Evolutionary conservation across 2,888 invertebrate genomes (phyloP).

Genomic region (Cylindroiulus punctatus): DNA sequence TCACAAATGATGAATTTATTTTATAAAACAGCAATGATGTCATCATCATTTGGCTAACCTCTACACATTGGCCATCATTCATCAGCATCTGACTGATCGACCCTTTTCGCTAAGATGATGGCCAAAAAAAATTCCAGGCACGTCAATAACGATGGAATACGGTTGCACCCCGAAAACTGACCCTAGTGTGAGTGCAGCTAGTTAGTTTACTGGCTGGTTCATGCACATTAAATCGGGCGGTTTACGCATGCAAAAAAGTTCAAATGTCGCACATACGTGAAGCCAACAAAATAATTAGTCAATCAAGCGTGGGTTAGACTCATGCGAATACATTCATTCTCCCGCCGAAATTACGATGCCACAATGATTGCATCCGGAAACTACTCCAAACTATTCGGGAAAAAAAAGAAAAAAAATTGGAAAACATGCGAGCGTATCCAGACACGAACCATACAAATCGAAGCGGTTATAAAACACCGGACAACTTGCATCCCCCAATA

Average conservation of each 20-base stretch:
- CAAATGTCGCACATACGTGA: background rate
- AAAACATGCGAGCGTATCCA: background rate
- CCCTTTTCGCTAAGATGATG: too few relatives aligned
- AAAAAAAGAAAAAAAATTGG: constrained; percentile 59
- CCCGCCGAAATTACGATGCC: background rate
- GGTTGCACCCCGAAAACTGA: too few relatives aligned
- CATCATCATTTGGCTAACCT: too few relatives aligned
- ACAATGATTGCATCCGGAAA: background rate
- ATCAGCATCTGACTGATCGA: too few relatives aligned
- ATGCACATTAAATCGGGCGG: too few relatives aligned
- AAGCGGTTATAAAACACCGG: background rate
- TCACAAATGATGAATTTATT: too few relatives aligned
- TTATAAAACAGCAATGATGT: too few relatives aligned
- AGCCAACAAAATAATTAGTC: background rate
- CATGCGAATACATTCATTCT: background rate
- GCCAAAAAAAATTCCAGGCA: too few relatives aligned
- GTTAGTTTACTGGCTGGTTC: background rate
- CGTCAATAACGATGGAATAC: too few relatives aligned
- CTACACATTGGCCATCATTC: too few relatives aligned
- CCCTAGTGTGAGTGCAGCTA: background rate
- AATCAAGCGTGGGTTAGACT: background rate
- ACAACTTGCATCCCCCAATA: background rate
- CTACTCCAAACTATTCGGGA: background rate
- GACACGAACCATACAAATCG: background rate
- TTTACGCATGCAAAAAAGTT: constrained; percentile 11